Conservation (phyloP, 2,888 invertebrate species). For the Zonitis immaculata region DNA sequence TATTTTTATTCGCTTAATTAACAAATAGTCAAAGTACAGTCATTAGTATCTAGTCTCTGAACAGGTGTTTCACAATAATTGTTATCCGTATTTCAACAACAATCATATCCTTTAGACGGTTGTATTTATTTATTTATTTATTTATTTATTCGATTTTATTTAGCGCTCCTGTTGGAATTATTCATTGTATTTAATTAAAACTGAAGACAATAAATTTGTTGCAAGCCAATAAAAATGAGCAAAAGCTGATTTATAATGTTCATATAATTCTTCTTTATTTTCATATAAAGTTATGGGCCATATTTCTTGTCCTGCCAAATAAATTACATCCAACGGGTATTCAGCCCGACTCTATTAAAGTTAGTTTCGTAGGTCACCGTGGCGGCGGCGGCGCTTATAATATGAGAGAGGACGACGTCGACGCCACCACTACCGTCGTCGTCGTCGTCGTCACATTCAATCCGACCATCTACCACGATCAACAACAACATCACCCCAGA, state of each 20-base stretch:
- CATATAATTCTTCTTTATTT: conserved; percentile 52
- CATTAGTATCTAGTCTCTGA: background rate
- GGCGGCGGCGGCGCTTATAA: conserved; percentile 34
- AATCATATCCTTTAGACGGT: background rate
- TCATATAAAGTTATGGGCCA: conserved; percentile 51
- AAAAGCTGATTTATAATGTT: conserved; percentile 50
- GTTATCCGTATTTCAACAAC: background rate
- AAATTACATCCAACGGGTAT: conserved; percentile 49
- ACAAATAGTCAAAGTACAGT: background rate
- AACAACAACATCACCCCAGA: background rate
- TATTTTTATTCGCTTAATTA: no score
- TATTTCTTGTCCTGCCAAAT: conserved; percentile 50
- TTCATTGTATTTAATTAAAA: conserved; percentile 43
- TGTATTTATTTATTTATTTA: background rate
- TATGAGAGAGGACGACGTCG: conserved; percentile 4
- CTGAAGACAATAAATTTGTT: conserved; percentile 42
- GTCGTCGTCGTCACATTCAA: conserved; percentile 4
- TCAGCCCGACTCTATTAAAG: conserved; percentile 50
- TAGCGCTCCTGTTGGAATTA: conserved; percentile 21
- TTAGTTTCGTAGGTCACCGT: conserved; percentile 47
- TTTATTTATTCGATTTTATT: background rate
- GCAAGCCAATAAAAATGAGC: conserved; percentile 46
- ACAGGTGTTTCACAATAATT: background rate
- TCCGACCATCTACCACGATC: no score
- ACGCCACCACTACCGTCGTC: conserved; percentile 6